Percentiles rank a stretch among this genome's conserved stretches.
phyloP scores from a whole-genome alignment of 2,113 vertebrate species.

The Haemorhous mexicanus region DNA sequence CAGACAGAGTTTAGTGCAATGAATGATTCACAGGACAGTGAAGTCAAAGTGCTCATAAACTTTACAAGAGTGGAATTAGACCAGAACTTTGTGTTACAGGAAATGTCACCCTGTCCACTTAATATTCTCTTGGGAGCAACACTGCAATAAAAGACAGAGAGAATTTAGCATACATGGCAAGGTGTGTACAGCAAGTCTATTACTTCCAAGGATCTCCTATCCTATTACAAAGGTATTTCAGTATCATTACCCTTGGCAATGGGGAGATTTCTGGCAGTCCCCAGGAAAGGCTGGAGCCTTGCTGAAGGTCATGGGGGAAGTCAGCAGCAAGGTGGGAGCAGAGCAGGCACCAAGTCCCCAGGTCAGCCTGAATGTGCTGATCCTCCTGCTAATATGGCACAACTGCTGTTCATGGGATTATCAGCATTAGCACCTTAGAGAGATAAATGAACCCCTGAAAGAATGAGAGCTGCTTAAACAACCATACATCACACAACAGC shows the following conservation, averaged over 20 bases:
- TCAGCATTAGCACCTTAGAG: not conserved
- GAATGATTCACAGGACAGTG: not conserved
- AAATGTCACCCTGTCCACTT: constrained; percentile 34
- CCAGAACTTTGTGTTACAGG: not conserved
- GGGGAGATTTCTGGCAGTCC: not conserved
- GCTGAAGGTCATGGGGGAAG: not conserved
- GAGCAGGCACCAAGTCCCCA: not conserved
- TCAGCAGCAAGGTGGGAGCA: not conserved
- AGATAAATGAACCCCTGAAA: not conserved
- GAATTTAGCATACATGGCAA: not conserved
- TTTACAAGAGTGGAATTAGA: constrained; percentile 2
- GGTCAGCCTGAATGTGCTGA: not conserved
- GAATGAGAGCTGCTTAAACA: not conserved
- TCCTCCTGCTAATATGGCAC: not conserved
- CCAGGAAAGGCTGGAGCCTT: not conserved
- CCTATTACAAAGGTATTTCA: not conserved
- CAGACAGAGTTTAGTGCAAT: not conserved
- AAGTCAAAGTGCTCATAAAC: constrained; percentile 42
- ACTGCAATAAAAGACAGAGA: not conserved
- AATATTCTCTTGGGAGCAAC: not conserved
- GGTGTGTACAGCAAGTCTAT: not conserved
- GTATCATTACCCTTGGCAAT: not conserved
- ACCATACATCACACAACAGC: not conserved
- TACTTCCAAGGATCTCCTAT: not conserved
- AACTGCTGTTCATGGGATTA: not conserved